Conservation (phyloP, 2,888 invertebrate species). For the Chrysopilus asiliformis region DNA sequence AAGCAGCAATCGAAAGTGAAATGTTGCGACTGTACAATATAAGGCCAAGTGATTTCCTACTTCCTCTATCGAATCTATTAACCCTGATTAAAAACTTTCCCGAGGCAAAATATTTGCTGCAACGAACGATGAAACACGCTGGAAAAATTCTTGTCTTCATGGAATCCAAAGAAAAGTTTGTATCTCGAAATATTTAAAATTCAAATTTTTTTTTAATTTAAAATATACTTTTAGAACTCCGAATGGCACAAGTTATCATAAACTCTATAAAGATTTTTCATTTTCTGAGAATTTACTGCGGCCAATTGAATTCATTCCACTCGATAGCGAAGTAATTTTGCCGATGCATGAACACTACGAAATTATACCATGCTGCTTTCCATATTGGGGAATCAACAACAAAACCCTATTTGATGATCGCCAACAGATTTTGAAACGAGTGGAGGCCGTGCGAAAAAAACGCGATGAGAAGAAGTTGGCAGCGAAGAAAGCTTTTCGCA, state of each 20-base stretch:
- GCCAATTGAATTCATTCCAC: constrained; percentile 5
- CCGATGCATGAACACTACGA: constrained; percentile 4
- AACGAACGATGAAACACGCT: constrained; percentile 5
- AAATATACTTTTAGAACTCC: constrained; percentile 1
- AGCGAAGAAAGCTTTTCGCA: too few species aligned
- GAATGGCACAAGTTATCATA: constrained; percentile 3
- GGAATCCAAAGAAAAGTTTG: constrained; percentile 4
- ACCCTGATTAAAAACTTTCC: constrained; percentile 9
- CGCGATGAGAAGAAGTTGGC: too few species aligned
- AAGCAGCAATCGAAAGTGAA: constrained; percentile 10
- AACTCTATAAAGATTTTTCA: background rate
- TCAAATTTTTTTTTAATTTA: background rate
- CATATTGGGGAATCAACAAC: constrained; percentile 7
- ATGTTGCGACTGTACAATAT: constrained; percentile 8
- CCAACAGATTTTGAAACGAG: too few species aligned
- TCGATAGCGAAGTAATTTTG: constrained; percentile 6
- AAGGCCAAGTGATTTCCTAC: constrained; percentile 3
- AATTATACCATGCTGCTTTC: constrained; percentile 10
- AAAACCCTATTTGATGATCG: too few species aligned
- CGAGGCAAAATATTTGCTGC: constrained; percentile 10
- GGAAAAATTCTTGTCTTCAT: constrained; percentile 9
- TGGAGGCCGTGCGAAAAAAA: too few species aligned
- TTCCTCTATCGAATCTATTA: constrained; percentile 3
- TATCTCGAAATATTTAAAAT: background rate
- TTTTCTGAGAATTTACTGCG: background rate